A percentile compares a stretch with the other conserved stretches of the same genome.
phyloP scores from a whole-genome alignment of 2,888 invertebrate genomes.

The Bugula neritina region DNA sequence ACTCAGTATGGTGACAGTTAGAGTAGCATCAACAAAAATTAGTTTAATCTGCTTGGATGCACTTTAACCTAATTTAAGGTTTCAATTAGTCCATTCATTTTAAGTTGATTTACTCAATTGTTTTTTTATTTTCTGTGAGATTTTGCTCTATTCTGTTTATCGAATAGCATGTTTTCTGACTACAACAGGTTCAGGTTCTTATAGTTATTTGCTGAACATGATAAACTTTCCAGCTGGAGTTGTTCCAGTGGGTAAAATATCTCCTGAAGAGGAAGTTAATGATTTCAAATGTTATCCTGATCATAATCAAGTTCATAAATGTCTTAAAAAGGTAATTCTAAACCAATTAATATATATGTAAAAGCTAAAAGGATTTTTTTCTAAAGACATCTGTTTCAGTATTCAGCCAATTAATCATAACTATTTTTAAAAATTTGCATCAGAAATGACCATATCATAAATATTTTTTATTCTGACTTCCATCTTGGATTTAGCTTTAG shows the following conservation, averaged over 20 bases:
- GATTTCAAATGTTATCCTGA: background rate
- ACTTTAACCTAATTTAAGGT: too few species aligned
- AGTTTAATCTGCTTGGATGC: too few species aligned
- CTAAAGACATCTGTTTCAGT: background rate
- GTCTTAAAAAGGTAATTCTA: background rate
- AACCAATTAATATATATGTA: too few species aligned
- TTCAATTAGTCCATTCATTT: background rate
- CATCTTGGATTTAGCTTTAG: too few species aligned
- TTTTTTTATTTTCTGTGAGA: too few species aligned
- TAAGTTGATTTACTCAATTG: background rate
- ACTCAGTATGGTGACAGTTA: too few species aligned
- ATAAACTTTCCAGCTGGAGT: constrained; percentile 50
- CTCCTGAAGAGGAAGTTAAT: constrained; percentile 28
- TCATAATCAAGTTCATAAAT: background rate
- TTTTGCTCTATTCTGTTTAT: too few species aligned
- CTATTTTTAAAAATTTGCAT: background rate
- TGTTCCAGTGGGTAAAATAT: constrained; percentile 46
- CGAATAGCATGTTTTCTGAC: too few species aligned
- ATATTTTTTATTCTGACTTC: too few species aligned
- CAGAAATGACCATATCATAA: too few species aligned
- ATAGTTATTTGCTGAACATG: constrained; percentile 40
- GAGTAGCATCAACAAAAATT: too few species aligned
- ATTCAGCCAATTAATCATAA: background rate
- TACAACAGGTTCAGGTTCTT: background rate
- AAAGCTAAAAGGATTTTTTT: too few species aligned